Percentiles rank a stretch among this genome's conserved stretches.
These are phyloP conservation scores for Argentina silus DNA, from an alignment of 2,797 vertebrate species.

Conservation along the genomic window DNA sequence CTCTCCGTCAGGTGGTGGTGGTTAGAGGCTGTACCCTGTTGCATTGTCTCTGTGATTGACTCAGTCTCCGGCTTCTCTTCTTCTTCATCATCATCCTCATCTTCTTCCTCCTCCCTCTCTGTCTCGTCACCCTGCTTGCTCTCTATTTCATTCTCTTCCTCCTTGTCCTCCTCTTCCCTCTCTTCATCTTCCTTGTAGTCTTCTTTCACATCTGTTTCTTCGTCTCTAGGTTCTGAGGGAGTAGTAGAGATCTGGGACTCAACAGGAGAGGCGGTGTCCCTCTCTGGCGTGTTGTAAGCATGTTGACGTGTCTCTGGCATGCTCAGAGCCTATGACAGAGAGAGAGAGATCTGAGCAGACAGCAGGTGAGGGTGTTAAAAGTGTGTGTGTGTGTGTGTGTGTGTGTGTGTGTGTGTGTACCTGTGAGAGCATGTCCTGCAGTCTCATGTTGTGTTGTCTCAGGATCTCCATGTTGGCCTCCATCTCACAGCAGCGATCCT, in stretches of 20 bases:
- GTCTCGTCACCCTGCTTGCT: constrained; percentile 7
- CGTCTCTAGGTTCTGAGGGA: background rate
- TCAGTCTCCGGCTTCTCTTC: constrained; percentile 1
- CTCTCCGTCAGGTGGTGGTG: constrained; percentile 11
- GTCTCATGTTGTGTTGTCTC: constrained; percentile 69
- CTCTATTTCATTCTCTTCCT: background rate
- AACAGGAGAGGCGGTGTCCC: background rate
- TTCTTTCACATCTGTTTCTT: too few species aligned
- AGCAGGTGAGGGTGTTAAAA: background rate
- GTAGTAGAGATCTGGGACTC: background rate
- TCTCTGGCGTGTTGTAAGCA: background rate
- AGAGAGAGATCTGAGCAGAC: background rate
- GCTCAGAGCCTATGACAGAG: constrained; percentile 44
- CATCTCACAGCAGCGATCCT: constrained; percentile 78
- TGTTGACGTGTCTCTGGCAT: constrained; percentile 42
- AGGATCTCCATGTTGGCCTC: constrained; percentile 80
- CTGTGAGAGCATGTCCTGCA: constrained; percentile 73
- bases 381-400: background rate
- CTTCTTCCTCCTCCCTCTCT: constrained; percentile 2
- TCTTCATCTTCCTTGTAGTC: background rate
- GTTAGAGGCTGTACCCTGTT: constrained; percentile 10
- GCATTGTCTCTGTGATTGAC: constrained; percentile 33
- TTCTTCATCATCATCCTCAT: constrained; percentile 11
- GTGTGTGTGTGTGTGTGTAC: constrained; percentile 44
- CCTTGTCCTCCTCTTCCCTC: background rate